phyloP scores from a whole-genome alignment of 2,888 invertebrate genomes.

The Callimorpha dominula region DNA sequence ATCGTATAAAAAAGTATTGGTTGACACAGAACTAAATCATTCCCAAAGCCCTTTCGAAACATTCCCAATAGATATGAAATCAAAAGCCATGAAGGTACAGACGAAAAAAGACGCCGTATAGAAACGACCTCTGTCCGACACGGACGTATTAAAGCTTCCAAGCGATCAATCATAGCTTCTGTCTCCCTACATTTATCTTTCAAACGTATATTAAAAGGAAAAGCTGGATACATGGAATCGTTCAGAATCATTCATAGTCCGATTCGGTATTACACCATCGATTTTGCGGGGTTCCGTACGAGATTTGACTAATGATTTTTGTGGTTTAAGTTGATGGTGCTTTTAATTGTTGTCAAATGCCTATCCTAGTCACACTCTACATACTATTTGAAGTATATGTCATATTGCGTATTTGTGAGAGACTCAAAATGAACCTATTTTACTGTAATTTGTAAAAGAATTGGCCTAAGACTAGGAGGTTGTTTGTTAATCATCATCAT shows the following conservation, averaged over 20 bases:
- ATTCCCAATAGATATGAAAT: constrained; percentile 27
- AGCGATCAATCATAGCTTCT: constrained; percentile 75
- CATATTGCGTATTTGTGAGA: background rate
- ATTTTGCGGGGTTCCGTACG: constrained; percentile 28
- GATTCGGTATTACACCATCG: constrained; percentile 25
- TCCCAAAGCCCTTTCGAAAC: background rate
- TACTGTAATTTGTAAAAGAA: too few relatives aligned
- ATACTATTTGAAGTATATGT: background rate
- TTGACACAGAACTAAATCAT: background rate
- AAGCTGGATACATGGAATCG: constrained; percentile 57
- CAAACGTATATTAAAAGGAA: constrained; percentile 78
- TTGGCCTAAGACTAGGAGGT: too few relatives aligned
- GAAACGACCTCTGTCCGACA: constrained; percentile 55
- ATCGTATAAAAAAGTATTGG: background rate
- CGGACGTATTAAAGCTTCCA: constrained; percentile 60
- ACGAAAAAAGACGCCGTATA: constrained; percentile 40
- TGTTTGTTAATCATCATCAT: too few relatives aligned
- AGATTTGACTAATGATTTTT: constrained; percentile 4
- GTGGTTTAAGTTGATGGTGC: background rate
- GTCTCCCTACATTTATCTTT: constrained; percentile 82
- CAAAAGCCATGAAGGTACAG: constrained; percentile 32
- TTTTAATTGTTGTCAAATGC: background rate
- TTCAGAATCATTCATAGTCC: constrained; percentile 71
- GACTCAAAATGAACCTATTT: too few relatives aligned
- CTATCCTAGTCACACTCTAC: background rate